Evolutionary conservation across 2,113 vertebrate genomes (phyloP).

Genomic region (Oenanthe oenanthe): DNA sequence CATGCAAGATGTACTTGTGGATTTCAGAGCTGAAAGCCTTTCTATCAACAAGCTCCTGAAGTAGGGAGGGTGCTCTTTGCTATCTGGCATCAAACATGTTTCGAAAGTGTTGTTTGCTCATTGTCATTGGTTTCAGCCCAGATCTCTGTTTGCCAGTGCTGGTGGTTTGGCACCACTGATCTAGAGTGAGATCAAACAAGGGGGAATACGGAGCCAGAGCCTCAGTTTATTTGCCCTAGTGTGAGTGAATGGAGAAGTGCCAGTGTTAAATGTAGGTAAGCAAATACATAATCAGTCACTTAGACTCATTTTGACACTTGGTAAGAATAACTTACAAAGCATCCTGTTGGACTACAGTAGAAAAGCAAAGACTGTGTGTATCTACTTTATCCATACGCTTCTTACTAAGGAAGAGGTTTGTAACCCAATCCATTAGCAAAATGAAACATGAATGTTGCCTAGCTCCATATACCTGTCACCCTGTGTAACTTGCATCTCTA

Average conservation of each 20-base stretch:
- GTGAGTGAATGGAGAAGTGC: constrained; percentile 48
- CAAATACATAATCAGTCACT: constrained; percentile 60
- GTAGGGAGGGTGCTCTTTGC: constrained; percentile 44
- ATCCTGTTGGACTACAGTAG: constrained; percentile 44
- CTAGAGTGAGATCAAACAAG: constrained; percentile 64
- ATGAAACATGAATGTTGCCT: neutral
- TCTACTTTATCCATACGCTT: neutral
- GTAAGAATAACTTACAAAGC: constrained; percentile 39
- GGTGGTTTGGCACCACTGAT: constrained; percentile 62
- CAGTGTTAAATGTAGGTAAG: constrained; percentile 64
- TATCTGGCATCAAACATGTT: constrained; percentile 44
- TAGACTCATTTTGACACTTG: constrained; percentile 58
- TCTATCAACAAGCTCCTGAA: constrained; percentile 1
- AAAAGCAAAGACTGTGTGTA: neutral
- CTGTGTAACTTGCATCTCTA: neutral
- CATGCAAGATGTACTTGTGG: neutral
- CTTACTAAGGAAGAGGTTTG: neutral
- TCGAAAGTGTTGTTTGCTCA: constrained; percentile 66
- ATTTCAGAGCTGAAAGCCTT: constrained; percentile 15
- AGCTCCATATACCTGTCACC: neutral
- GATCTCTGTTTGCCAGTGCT: constrained; percentile 55
- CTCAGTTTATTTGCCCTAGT: constrained; percentile 61
- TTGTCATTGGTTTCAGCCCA: constrained; percentile 48
- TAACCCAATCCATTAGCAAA: neutral
- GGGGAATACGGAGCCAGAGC: neutral